Conservation (phyloP, 92 coral and sea anemone genomes). For the Palythoa grandiflora region DNA sequence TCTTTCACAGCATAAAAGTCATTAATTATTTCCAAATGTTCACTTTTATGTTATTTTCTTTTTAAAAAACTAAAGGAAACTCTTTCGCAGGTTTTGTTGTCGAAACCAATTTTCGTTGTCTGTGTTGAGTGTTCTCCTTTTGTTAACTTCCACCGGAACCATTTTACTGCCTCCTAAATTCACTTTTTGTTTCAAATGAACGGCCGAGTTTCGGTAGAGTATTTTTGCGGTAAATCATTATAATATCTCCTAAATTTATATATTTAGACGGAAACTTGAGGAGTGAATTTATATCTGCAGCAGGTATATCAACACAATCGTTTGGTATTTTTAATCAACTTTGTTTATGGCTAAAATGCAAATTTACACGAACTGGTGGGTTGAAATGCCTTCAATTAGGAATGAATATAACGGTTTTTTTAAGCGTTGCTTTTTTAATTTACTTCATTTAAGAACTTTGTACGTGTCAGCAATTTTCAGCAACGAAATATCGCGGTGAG, state of each 20-base stretch:
- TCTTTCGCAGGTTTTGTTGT: neutral
- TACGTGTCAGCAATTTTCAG: neutral
- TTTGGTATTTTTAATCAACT: slow-evolving; percentile 2
- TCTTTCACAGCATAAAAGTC: neutral
- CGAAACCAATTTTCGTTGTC: neutral
- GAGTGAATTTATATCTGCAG: neutral
- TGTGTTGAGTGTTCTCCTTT: neutral
- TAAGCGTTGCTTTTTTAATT: neutral
- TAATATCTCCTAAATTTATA: neutral
- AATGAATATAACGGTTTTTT: neutral
- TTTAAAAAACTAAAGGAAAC: neutral
- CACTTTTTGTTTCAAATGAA: neutral
- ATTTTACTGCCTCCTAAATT: neutral
- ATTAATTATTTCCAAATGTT: neutral
- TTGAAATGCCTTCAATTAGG: neutral
- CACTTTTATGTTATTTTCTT: neutral
- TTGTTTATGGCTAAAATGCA: slow-evolving; percentile 43
- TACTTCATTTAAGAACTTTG: neutral
- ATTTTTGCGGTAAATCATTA: neutral
- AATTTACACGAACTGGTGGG: slow-evolving; percentile 26
- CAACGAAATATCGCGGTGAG: neutral
- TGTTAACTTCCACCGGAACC: slow-evolving; percentile 2
- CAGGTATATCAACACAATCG: slow-evolving; percentile 31
- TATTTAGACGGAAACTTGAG: neutral
- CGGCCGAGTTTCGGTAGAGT: neutral